Evolutionary conservation across 2,113 vertebrate genomes (phyloP).

Genomic region (Pica pica): DNA sequence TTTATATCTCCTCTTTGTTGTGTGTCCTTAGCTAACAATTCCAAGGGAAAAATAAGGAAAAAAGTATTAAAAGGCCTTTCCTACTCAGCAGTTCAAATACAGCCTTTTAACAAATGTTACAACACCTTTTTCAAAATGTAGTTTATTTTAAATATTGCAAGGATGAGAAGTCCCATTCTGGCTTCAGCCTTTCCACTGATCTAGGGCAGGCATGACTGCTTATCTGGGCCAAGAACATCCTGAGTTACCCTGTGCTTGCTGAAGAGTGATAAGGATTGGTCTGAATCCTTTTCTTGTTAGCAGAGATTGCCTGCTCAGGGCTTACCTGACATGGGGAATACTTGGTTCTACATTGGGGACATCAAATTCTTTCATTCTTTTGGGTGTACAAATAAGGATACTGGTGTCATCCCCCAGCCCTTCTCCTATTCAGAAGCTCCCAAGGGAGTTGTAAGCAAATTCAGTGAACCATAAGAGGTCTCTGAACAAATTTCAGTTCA

Average conservation of each 20-base stretch:
- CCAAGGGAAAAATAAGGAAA: background rate
- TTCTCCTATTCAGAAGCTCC: background rate
- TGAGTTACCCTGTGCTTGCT: background rate
- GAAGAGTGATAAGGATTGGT: background rate
- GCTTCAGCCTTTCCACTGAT: background rate
- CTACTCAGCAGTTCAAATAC: background rate
- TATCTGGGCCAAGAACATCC: background rate
- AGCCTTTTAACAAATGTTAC: background rate
- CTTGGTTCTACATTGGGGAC: background rate
- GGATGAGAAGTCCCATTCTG: background rate
- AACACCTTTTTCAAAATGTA: background rate
- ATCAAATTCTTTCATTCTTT: background rate
- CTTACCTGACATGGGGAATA: background rate
- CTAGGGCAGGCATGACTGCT: background rate
- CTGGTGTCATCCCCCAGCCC: background rate
- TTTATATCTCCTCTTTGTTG: constrained; percentile 1
- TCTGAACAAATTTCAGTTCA: background rate
- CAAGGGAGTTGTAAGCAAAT: background rate
- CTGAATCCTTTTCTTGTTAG: background rate
- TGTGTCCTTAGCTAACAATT: background rate
- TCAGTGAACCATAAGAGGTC: background rate
- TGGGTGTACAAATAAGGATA: background rate
- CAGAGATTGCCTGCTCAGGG: background rate
- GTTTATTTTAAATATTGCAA: background rate
- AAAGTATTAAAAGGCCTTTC: background rate